Conservation (phyloP, 2,888 invertebrate species). For the Cataglyphis cursor region DNA sequence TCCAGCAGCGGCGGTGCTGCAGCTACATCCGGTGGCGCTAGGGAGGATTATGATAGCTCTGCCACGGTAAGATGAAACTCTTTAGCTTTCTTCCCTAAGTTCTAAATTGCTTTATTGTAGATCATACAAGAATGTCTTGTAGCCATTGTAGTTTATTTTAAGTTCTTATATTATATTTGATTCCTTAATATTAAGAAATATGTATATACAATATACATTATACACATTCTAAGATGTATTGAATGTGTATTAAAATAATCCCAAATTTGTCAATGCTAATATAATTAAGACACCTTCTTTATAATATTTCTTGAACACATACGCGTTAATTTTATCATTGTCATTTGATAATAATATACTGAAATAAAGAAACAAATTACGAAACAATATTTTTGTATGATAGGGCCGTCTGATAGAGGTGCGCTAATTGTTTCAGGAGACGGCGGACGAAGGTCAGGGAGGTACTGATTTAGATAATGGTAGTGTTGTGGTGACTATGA, state of each 20-base stretch:
- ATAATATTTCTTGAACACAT: neutral
- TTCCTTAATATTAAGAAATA: neutral
- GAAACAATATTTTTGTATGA: constrained; percentile 73
- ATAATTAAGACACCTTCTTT: neutral
- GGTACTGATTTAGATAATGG: constrained; percentile 85
- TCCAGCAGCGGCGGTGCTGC: constrained; percentile 77
- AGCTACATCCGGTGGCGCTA: constrained; percentile 74
- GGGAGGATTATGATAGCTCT: constrained; percentile 88
- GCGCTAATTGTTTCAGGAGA: constrained; percentile 88
- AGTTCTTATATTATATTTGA: neutral
- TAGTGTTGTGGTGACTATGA: constrained; percentile 79
- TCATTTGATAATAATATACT: neutral
- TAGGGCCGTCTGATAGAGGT: constrained; percentile 86
- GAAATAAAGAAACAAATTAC: constrained; percentile 7
- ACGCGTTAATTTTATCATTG: neutral
- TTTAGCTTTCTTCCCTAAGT: neutral
- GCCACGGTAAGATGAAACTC: constrained; percentile 87
- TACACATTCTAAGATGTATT: neutral
- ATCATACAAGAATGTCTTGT: neutral
- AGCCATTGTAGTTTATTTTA: neutral
- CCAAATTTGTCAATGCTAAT: neutral
- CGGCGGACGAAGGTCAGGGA: constrained; percentile 94
- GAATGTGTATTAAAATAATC: neutral
- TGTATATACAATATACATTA: neutral
- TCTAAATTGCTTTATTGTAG: neutral